These are phyloP conservation scores for Smittia sp. DNA, from an alignment of 2,888 invertebrate species.

Conservation along the genomic window DNA sequence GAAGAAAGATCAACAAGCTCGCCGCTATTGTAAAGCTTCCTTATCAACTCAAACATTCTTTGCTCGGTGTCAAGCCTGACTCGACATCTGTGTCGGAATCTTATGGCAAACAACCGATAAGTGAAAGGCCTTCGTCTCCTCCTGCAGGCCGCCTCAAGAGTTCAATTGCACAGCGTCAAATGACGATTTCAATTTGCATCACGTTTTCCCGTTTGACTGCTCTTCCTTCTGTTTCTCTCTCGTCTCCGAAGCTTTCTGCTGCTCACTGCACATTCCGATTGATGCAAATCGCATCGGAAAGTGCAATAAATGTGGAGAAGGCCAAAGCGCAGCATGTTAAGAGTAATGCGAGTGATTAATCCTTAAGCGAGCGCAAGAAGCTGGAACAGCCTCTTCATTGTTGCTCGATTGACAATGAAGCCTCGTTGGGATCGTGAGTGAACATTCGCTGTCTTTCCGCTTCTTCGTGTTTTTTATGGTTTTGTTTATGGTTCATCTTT, in stretches of 20 bases:
- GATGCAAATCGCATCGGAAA: slow-evolving; percentile 13
- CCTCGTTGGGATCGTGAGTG: background rate
- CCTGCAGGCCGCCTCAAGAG: no score
- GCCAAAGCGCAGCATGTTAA: slow-evolving; percentile 2
- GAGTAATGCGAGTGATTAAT: slow-evolving; percentile 23
- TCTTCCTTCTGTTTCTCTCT: background rate
- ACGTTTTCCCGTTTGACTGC: background rate
- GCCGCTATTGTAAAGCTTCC: no score
- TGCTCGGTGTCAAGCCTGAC: no score
- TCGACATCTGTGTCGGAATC: no score
- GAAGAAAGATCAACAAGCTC: no score
- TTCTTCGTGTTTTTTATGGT: background rate
- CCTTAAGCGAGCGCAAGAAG: background rate
- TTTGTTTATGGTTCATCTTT: background rate
- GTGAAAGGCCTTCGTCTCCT: no score
- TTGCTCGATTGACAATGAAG: background rate
- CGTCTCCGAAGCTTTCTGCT: background rate
- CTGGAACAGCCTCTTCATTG: background rate
- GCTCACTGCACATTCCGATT: background rate
- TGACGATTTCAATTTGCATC: background rate
- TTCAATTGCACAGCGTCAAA: background rate
- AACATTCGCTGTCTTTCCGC: background rate
- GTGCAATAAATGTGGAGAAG: background rate
- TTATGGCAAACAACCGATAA: no score
- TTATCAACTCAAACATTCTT: no score